Base-by-base conservation (phyloP, 2,888 invertebrate species). In the Crocallis elinguaria region DNA sequence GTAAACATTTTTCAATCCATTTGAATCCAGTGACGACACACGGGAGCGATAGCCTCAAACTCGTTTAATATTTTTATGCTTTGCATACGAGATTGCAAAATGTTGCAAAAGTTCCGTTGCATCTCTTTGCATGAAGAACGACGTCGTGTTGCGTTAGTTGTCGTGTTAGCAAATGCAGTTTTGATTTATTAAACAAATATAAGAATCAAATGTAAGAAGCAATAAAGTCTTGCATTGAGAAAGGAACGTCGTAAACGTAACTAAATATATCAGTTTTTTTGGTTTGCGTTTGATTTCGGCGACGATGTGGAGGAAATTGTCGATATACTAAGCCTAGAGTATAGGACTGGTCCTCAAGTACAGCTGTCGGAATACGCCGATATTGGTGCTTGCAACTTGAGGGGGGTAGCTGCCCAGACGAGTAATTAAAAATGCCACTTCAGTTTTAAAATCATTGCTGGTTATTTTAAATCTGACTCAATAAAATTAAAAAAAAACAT, bases 11-110 rank as follows among this genome's bases (percentile, higher is more conserved):
- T 50, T 54, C 32, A 49, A 42, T 49, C 36, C 30, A 41, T 29
- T 25, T 32, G 43, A 36, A 32, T 52, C 56, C 52, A 49, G 43
- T 50, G 51, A 61, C 57, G 50, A 55, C 52, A 55, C 49, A 39
- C 53, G 71, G 69, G 78, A 69, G 73, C 78, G 68, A 71, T 78
- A 74, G 66, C 77, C 77, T 73, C 69, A 53, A 59, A 74, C 76
- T 67, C 66, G 74, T 75, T 75, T 75, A 69, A 69, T 75, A 75
- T 73, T 71, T 73, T 71, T 75, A 63, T 62, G 66, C 66, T 61
- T 52, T 49, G 57, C 54, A 59, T 57, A 60, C 49, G 53, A 57
- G 57, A 61, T 67, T 62, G 63, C 62, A 66, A 69, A 73, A 71
- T 66, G 62, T 54, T 63, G 61, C 60, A 58, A 67, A 58, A 64